Base-by-base conservation (phyloP, 2,113 vertebrate genomes). In the Neopipo cinnamomea region DNA sequence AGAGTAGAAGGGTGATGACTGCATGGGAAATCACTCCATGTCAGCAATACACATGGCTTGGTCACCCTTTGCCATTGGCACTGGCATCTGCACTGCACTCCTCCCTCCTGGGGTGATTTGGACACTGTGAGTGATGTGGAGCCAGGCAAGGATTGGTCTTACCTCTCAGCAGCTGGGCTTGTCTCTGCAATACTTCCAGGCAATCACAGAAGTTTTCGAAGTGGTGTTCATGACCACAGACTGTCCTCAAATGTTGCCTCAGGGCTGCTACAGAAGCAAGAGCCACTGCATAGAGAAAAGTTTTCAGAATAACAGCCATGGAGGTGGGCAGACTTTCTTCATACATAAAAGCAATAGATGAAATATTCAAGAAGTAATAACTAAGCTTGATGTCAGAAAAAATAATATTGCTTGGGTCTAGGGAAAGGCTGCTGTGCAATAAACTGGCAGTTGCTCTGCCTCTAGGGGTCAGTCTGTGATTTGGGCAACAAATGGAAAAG, bases 101-200 rank as follows among this genome's bases (percentile, higher is more conserved):
- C 42, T 24, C 9, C 6, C 25, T 37, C 9, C 53, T 27, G 18
- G 56, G 41, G 17, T 24, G 0, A 0, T 73, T 67, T 0, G 2
- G 39, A 56, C 14, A 14, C 14, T 4, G 7, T 8, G 28, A 16
- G 5, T 2, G 8, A 28, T 82, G 30, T 37, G 49, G 49, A 85
- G 37, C 18, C 17, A 11, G 44, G 20, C 33, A 91, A 72, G 44
- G 44, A 55, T 55, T 11, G 3, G 13, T 58, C 25, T 83, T 53
- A 46, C 15, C n/a, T 71, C 53, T 76, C 31, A 25, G 15, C n/a
- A 39, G 47, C 28, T 2, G 1, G 16, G 9, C 11, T 84, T 52
- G 28, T 47, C 58, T 67, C 59, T 75, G 44, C 47, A 72, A 7
- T 37, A 6, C 31, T 89, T 50, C 21, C 30, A 85, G 27, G n/a